Evolutionary conservation across 2,888 invertebrate species (phyloP).

Genomic region (Caenorhabditis drosophilae): DNA sequence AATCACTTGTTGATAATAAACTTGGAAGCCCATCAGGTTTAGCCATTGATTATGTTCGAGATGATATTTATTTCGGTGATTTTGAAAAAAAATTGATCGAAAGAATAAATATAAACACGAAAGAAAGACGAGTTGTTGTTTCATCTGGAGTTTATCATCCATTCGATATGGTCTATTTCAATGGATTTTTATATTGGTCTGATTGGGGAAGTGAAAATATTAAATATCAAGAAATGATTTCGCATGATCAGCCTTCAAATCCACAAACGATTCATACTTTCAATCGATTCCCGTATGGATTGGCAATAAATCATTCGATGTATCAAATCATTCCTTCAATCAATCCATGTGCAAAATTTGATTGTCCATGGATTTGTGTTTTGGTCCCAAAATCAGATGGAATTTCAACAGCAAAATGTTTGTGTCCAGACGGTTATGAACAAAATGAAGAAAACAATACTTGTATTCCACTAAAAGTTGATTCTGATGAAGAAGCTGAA

Average conservation of each 20-base stretch:
- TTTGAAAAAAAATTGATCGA: conserved; percentile 47
- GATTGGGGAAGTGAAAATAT: conserved; percentile 37
- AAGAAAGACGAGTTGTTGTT: conserved; percentile 33
- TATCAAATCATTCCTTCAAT: conserved; percentile 29
- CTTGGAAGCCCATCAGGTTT: conserved; percentile 44
- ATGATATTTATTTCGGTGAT: conserved; percentile 54
- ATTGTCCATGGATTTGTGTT: conserved; percentile 43
- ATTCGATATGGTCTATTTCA: conserved; percentile 24
- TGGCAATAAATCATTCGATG: conserved; percentile 53
- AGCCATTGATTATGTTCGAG: conserved; percentile 46
- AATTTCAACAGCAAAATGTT: conserved; percentile 16
- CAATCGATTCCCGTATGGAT: conserved; percentile 48
- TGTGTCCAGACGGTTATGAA: conserved; percentile 43
- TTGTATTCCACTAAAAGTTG: conserved; percentile 17
- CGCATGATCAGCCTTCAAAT: conserved; percentile 39
- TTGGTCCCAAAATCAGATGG: conserved; percentile 2
- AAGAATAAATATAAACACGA: conserved; percentile 42
- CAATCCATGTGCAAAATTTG: conserved; percentile 34
- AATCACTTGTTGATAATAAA: conserved; percentile 45
- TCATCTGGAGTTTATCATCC: conserved; percentile 31
- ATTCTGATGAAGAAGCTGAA: conserved; percentile 9
- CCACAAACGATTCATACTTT: conserved; percentile 44
- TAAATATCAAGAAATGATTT: conserved; percentile 40
- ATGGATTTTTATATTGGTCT: conserved; percentile 45
- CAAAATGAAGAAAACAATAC: conserved; percentile 18